Evolutionary conservation across 2,888 invertebrate species (phyloP), one percentile per base, ranked within the genome.

Genomic region (Leucozona laternaria): DNA sequence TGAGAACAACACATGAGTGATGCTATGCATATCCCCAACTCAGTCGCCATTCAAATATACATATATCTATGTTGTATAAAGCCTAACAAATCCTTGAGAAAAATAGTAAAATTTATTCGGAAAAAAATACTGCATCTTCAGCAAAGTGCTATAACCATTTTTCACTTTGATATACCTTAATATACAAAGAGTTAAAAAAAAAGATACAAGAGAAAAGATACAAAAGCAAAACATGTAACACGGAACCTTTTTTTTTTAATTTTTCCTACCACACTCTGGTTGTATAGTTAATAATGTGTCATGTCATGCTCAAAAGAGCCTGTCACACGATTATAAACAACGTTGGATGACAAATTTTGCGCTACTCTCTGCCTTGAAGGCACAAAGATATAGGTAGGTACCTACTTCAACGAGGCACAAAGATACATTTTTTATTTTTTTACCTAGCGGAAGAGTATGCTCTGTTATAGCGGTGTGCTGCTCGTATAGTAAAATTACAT

Each of bases 311-410:
- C 86, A 86, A 86, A 86, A 86, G 68, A 68, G 73, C 86, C 86
- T 86, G 86, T 86, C 86, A 86, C 86, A 86, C 86, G 86, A 82
- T 81, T 81, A 86, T 82, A 86, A 86, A 82, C 86, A 82, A 86
- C 86, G 79, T 82, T 78, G 86, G 86, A 86, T 86, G 86, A 86
- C 86, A 86, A 86, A 86, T 86, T 86, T 86, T 82, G 71, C 75
- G 78, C 82, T 86, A 68, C 78, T 82, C 60, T 48, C 22, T 60
- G 68, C 53, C 53, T 60, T 53, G 11, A 70, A 78, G 82, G 71
- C 73, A 81, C 37, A 55, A 64, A 34, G 20, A 4, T 22, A 28
- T 28, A 28, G 5, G 5, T 28, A 28, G 55, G 62, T 72, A 78
- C 20, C 20, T 22, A 50, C 66, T 22, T 50, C 43, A 64, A 11